Evolutionary conservation across 2,113 vertebrate species (phyloP).

Genomic region (Cervus canadensis): DNA sequence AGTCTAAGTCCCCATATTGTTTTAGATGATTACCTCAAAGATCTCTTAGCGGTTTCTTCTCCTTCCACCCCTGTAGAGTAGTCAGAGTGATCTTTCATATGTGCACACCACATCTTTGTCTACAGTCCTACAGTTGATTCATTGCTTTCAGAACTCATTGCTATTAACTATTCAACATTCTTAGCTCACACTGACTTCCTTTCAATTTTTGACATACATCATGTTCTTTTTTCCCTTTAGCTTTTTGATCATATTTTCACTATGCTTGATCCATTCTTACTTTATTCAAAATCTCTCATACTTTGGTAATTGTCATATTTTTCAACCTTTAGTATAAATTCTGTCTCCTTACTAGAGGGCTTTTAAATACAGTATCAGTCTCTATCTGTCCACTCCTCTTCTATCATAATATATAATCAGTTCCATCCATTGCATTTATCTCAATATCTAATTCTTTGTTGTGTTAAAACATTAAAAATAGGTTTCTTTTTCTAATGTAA

Average conservation of each 20-base stretch:
- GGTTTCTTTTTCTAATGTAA: background rate
- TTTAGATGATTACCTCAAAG: background rate
- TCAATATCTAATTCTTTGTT: background rate
- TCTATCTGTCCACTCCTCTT: background rate
- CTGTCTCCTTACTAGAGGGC: background rate
- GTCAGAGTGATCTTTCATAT: background rate
- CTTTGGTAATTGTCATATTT: background rate
- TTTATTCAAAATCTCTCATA: background rate
- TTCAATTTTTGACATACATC: background rate
- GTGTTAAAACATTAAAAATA: background rate
- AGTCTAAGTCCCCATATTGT: background rate
- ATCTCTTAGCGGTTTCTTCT: background rate
- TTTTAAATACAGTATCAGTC: background rate
- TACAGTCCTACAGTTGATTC: background rate
- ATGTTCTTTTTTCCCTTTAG: background rate
- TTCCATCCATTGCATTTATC: background rate
- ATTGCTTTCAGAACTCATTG: background rate
- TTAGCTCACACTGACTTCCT: background rate
- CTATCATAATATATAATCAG: background rate
- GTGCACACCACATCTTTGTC: background rate
- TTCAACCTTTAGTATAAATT: background rate
- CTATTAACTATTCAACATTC: background rate
- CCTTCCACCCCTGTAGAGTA: background rate
- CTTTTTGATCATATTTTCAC: background rate
- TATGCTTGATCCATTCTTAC: background rate